Conservation (phyloP, 2,888 invertebrate genomes). For the Dryobota labecula region DNA sequence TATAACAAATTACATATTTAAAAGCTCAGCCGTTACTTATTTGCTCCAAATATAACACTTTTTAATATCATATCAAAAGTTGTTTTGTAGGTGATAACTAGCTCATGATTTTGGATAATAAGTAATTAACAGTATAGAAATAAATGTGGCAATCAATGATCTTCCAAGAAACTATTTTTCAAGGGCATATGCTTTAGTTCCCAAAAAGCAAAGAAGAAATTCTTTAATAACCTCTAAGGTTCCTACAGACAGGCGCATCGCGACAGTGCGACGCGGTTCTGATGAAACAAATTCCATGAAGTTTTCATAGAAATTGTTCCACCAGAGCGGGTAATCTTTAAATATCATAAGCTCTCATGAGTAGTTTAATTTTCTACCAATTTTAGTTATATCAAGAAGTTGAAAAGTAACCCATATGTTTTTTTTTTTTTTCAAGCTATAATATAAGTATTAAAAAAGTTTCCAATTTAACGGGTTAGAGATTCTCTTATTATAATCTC, state of each 20-base stretch:
- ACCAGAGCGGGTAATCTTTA: too few species aligned
- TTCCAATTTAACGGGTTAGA: background rate
- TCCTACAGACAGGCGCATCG: too few species aligned
- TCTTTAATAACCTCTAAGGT: too few species aligned
- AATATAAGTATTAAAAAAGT: background rate
- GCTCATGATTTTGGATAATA: conserved; percentile 55
- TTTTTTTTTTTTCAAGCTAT: background rate
- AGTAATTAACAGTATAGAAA: conserved; percentile 41
- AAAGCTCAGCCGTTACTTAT: conserved; percentile 36
- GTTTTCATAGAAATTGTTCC: too few species aligned
- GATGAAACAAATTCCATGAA: too few species aligned
- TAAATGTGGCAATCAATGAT: conserved; percentile 63
- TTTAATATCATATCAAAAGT: conserved; percentile 61
- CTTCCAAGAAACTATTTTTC: conserved; percentile 61
- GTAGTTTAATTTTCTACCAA: background rate
- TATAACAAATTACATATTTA: background rate
- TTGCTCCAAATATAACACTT: conserved; percentile 44
- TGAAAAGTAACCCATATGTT: background rate
- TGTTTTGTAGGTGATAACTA: conserved; percentile 57
- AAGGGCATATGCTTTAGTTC: background rate
- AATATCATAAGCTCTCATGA: background rate
- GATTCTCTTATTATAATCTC: background rate
- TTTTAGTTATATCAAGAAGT: background rate
- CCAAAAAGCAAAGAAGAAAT: conserved; percentile 3
- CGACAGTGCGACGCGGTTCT: too few species aligned